Percentiles rank a stretch among this genome's conserved stretches.
These are phyloP conservation scores for Acrossocheilus fasciatus DNA, from an alignment of 2,797 vertebrate species.

Conservation along the genomic window DNA sequence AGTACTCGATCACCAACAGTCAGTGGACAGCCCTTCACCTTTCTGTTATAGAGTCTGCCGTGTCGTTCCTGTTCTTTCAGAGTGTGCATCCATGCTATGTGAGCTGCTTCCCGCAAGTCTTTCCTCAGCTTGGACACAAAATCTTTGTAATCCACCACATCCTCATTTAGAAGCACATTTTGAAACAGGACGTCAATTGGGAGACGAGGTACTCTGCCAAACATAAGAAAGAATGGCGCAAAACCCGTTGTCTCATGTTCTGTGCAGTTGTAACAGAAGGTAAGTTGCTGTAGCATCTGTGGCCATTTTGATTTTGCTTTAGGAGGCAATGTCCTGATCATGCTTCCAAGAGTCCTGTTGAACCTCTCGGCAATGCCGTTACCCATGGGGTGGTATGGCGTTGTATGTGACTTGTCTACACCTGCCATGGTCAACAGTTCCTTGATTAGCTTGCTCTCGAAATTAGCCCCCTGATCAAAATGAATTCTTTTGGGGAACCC, in stretches of 20 bases:
- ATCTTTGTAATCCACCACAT: constrained; percentile 21
- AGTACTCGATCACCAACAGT: not conserved
- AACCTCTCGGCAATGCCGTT: not conserved
- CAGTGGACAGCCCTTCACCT: not conserved
- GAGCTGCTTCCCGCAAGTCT: constrained; percentile 36
- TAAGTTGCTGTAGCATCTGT: constrained; percentile 29
- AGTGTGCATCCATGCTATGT: not conserved
- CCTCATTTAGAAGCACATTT: not conserved
- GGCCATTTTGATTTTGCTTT: not conserved
- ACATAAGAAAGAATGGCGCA: too few species aligned
- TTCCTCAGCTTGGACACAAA: constrained; percentile 32
- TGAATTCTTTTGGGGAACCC: constrained; percentile 29
- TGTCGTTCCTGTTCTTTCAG: constrained; percentile 32
- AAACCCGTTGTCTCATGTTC: too few species aligned
- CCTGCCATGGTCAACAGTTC: not conserved
- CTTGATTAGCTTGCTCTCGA: constrained; percentile 29
- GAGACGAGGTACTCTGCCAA: too few species aligned
- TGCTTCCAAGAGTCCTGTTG: constrained; percentile 9
- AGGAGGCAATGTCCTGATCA: constrained; percentile 11
- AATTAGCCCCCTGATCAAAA: constrained; percentile 47
- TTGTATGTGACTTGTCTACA: constrained; percentile 10
- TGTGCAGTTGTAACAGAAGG: constrained; percentile 39
- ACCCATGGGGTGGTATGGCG: not conserved
- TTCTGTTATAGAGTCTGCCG: constrained; percentile 27
- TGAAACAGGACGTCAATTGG: too few species aligned